Evolutionary conservation across 2,113 vertebrate species (phyloP).

Genomic region (Seriola aureovittata): DNA sequence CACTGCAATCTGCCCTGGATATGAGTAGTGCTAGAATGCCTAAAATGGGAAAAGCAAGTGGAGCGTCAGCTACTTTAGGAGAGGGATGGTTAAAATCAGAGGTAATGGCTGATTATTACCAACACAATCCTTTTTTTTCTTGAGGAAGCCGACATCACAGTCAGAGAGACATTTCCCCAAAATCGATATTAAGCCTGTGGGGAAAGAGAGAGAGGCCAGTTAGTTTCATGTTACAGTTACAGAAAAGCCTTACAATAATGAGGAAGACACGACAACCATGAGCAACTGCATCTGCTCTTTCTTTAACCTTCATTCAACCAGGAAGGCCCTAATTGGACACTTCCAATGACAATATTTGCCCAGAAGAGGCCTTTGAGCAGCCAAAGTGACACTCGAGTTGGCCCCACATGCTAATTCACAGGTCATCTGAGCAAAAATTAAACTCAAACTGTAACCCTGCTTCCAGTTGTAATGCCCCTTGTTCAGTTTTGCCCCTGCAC

Average conservation of each 20-base stretch:
- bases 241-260: background rate
- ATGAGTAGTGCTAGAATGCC: background rate
- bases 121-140: rapidly evolving
- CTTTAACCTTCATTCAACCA: background rate
- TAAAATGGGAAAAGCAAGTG: slow-evolving; percentile 31
- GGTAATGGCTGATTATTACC: slow-evolving; percentile 57
- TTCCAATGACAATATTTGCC: background rate
- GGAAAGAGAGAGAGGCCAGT: slow-evolving; percentile 8
- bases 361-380: background rate
- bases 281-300: background rate
- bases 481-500: too few species aligned
- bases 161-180: background rate
- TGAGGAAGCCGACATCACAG: rapidly evolving
- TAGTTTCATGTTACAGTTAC: slow-evolving; percentile 9
- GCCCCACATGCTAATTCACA: background rate
- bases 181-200: slow-evolving; percentile 45
- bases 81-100: background rate
- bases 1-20: background rate
- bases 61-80: background rate
- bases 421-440: background rate
- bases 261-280: background rate
- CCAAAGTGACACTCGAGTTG: background rate
- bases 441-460: too few species aligned
- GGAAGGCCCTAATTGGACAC: background rate
- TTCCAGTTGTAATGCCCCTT: too few species aligned